Evolutionary conservation across 2,888 invertebrate genomes (phyloP), one percentile per base, ranked within the genome.

Genomic region (Catocala fraxini): DNA sequence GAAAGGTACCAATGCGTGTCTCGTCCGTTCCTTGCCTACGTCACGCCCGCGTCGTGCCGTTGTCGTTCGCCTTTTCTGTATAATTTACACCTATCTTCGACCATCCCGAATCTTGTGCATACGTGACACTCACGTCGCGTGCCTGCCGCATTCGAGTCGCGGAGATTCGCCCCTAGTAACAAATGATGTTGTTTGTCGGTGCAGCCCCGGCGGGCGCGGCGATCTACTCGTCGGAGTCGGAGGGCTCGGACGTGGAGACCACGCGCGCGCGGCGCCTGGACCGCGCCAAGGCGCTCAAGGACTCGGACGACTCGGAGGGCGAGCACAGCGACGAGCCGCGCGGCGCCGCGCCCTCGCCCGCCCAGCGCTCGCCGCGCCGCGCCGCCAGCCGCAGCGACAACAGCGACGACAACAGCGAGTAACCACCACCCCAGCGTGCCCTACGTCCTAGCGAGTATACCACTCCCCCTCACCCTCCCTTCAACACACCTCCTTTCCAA

Each of bases 161-260:
- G 15, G 1, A 25, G 25, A 15, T 25, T 3, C 25, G 25, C 25
- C 3, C 25, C 3, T 25, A 25, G 3, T 25, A 25, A 25, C 25
- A 25, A 25, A 25, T 25, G 25, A 1, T 4, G 25, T 25, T 25
- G 4, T 25, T 25, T 25, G 0, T 25, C 25, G 1, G 0, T 46
- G 4, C 84, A 92, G 92, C 94, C 65, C 90, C 91, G 78, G 92
- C 89, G 68, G 94, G 93, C 63, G 96, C 96, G 0, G 95, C 96
- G 7, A 98, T 98, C 82, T 98, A 98, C 91, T 98, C 98, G 0
- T 97, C 98, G 0, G 98, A 98, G 76, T 98, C 98, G 34, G 97
- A 97, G 67, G 97, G 96, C 0, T 98, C 97, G 0, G 98, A 98
- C 81, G 96, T 98, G 71, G 98, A 98, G 79, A 96, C 96, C 0